Conservation (phyloP, 2,888 invertebrate genomes). For the Drosophila algonquin region DNA sequence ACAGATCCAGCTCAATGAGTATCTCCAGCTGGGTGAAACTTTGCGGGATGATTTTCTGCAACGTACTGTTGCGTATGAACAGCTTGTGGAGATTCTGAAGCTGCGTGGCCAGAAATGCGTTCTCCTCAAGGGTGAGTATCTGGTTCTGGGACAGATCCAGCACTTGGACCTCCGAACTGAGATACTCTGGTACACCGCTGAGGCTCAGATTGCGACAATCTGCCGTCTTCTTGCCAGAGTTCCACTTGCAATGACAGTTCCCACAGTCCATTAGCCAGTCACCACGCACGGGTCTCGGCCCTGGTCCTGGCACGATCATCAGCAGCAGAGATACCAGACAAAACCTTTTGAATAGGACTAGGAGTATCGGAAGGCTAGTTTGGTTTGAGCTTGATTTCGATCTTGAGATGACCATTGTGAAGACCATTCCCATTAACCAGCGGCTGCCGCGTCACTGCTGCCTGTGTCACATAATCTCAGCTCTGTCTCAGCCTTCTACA, state of each 20-base stretch:
- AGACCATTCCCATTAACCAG: too few relatives aligned
- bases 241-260: slow-evolving; percentile 92
- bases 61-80: slow-evolving; percentile 88
- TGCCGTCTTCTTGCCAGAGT: slow-evolving; percentile 92
- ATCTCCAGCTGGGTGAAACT: slow-evolving; percentile 90
- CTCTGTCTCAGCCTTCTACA: too few relatives aligned
- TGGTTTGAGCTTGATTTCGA: too few relatives aligned
- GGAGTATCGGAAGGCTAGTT: too few relatives aligned
- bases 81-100: slow-evolving; percentile 92
- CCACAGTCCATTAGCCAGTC: slow-evolving; percentile 83
- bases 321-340: slow-evolving; percentile 11
- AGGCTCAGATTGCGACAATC: slow-evolving; percentile 89
- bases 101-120: slow-evolving; percentile 88
- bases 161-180: slow-evolving; percentile 89
- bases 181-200: slow-evolving; percentile 88
- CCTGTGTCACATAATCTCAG: too few relatives aligned
- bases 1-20: slow-evolving; percentile 92
- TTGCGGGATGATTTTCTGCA: slow-evolving; percentile 88
- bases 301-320: too few relatives aligned
- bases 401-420: too few relatives aligned
- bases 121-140: slow-evolving; percentile 87
- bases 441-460: too few relatives aligned
- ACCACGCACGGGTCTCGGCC: slow-evolving; percentile 23
- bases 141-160: slow-evolving; percentile 89
- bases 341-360: not conserved